Conservation (phyloP, 2,113 vertebrate genomes). For the human region DNA sequence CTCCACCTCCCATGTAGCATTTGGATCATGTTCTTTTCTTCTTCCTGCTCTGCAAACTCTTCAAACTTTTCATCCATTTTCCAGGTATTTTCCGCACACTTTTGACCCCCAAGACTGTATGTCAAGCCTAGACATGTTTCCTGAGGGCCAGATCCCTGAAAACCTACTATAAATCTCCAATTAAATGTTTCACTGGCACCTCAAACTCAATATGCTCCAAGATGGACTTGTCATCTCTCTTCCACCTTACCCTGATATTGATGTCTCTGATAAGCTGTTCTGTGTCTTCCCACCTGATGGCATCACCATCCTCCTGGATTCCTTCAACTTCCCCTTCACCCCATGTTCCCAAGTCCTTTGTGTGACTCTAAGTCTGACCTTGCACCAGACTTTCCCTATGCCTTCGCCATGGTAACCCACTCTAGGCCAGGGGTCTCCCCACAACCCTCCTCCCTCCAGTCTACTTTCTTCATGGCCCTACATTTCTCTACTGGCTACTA, state of each 20-base stretch:
- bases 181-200: neutral
- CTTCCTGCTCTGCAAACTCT: neutral
- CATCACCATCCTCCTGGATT: neutral
- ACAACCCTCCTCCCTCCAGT: neutral
- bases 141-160: neutral
- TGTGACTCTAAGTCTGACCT: neutral
- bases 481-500: neutral
- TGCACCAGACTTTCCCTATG: no score
- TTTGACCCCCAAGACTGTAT: neutral
- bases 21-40: neutral
- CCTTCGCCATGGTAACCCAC: rapidly evolving
- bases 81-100: rapidly evolving
- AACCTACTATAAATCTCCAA: no score
- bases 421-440: neutral
- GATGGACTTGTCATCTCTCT: neutral
- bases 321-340: neutral
- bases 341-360: neutral
- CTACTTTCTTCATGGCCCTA: no score
- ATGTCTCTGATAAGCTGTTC: neutral
- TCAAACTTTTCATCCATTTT: neutral
- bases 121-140: neutral
- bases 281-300: neutral
- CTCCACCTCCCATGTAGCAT: neutral
- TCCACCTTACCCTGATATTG: neutral
- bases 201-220: rapidly evolving